These are phyloP conservation scores for Tiaroga cobitis DNA, from an alignment of 2,797 vertebrate genomes.

Conservation along the genomic window DNA sequence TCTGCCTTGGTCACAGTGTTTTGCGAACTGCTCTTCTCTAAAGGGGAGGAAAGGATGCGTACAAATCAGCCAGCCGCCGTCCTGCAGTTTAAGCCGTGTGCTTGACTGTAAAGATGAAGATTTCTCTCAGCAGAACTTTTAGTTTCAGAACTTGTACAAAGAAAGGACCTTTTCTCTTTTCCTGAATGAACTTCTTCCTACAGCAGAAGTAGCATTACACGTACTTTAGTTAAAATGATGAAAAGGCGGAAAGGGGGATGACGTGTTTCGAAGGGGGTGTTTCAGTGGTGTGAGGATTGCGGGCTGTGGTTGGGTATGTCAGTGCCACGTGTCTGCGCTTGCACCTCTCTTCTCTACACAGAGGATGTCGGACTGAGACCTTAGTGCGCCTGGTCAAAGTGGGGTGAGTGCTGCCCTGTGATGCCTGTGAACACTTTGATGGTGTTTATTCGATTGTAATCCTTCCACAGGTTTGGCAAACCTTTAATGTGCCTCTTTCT, in stretches of 20 bases:
- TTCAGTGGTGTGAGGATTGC: slow-evolving; percentile 81
- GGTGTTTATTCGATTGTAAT: slow-evolving; percentile 22
- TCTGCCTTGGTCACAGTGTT: slow-evolving; percentile 71
- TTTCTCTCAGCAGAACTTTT: slow-evolving; percentile 61
- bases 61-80: slow-evolving; percentile 58
- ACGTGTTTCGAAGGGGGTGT: slow-evolving; percentile 46
- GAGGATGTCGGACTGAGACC: slow-evolving; percentile 77
- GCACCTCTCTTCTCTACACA: slow-evolving; percentile 76
- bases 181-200: slow-evolving; percentile 52
- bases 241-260: slow-evolving; percentile 53
- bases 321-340: slow-evolving; percentile 81
- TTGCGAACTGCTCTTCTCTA: slow-evolving; percentile 69
- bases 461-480: slow-evolving; percentile 7
- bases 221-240: slow-evolving; percentile 26
- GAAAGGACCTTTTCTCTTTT: slow-evolving; percentile 61
- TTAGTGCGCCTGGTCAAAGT: slow-evolving; percentile 75
- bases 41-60: slow-evolving; percentile 62
- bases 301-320: slow-evolving; percentile 82
- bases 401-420: slow-evolving; percentile 77
- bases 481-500: slow-evolving; percentile 54
- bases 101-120: slow-evolving; percentile 61
- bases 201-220: slow-evolving; percentile 39
- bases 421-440: slow-evolving; percentile 64
- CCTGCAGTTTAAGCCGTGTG: slow-evolving; percentile 51
- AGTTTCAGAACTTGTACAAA: slow-evolving; percentile 49